Percentiles rank a stretch among this genome's conserved stretches.
These are phyloP conservation scores for Drosophila paracracens DNA, from an alignment of 2,888 invertebrate genomes.

Conservation along the genomic window DNA sequence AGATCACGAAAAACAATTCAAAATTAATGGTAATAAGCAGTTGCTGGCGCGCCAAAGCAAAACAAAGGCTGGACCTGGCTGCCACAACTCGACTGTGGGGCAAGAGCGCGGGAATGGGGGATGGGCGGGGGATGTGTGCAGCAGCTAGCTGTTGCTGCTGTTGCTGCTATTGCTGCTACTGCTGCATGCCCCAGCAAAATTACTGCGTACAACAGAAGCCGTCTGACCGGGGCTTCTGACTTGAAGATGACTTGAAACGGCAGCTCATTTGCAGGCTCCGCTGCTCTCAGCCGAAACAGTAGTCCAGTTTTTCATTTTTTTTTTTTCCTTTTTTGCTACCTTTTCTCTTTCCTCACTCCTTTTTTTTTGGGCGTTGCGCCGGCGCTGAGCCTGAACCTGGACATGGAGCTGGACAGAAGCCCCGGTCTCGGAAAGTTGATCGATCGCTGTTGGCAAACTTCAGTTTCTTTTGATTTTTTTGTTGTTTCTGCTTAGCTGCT, in stretches of 20 bases:
- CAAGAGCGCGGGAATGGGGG: constrained; percentile 13
- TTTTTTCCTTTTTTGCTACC: constrained; percentile 10
- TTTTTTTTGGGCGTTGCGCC: constrained; percentile 69
- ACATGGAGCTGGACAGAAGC: constrained; percentile 20
- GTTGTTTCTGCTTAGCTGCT: constrained; percentile 38
- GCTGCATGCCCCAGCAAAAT: constrained; percentile 80
- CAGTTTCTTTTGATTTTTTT: constrained; percentile 6
- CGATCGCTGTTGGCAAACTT: constrained; percentile 57
- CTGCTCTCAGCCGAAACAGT: constrained; percentile 64
- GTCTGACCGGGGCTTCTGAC: constrained; percentile 68
- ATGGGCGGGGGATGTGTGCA: constrained; percentile 14
- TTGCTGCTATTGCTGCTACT: not conserved
- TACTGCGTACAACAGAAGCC: constrained; percentile 86
- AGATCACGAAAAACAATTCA: constrained; percentile 85
- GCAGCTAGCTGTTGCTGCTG: constrained; percentile 4
- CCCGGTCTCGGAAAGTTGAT: constrained; percentile 51
- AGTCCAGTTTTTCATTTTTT: constrained; percentile 54
- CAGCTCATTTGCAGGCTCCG: constrained; percentile 70
- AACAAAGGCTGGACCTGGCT: constrained; percentile 61
- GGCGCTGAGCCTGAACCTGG: constrained; percentile 49
- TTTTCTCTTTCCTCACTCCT: constrained; percentile 7
- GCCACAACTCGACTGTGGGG: constrained; percentile 28
- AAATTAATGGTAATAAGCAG: constrained; percentile 85
- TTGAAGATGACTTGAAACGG: constrained; percentile 38
- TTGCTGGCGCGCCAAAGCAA: constrained; percentile 74